Evolutionary conservation across 1,140 invertebrate genomes (phyloP), one percentile per base, ranked within the genome.

Genomic region (Cotesia chilonis): DNA sequence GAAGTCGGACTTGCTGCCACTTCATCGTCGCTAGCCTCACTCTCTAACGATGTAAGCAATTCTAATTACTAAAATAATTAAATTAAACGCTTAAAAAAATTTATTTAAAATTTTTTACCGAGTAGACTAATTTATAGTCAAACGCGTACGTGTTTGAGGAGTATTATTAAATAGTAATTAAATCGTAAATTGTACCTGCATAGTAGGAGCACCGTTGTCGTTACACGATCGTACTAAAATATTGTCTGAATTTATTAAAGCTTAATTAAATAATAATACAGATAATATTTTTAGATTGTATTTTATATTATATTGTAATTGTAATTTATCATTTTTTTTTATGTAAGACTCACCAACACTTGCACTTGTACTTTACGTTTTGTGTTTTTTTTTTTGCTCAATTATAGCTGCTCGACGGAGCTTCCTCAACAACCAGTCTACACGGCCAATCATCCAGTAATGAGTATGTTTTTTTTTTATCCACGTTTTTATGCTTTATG

Each of bases 21-120:
- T 5, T 81, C 77, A 41, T 78, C 87, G 0, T 86, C 88, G 0
- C 77, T 90, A 0, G 86, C 86, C 28, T 82, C 83, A 3, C 83
- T 90, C 4, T 89, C 89, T 36, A 82, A 85, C 73, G 85, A 90
- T 79, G 89, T 89, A 83, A 87, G 84, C 66, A 66, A 35, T 63
- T 57, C n/a, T 66, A 4, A 10, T 72, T 67, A 51, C 54, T 28
- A 68, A 52, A 14, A 63, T 52, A 14, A 47, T 72, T 66, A 47
- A 64, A 35, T 52, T 54, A 20, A 61, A 4, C 5, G 37, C 38
- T 61, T 35, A 20, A 61, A 35, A 9, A 10, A 7, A 28, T 35
- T 20, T 61, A 36, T 35, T 35, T 41, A 47, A 65, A 65, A 65
- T 41, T 14, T 20, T 35, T 35, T 61, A 35, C 14, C 17, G 9